Evolutionary conservation across 2,797 vertebrate genomes (phyloP).

Genomic region (Sitta carolinensis): DNA sequence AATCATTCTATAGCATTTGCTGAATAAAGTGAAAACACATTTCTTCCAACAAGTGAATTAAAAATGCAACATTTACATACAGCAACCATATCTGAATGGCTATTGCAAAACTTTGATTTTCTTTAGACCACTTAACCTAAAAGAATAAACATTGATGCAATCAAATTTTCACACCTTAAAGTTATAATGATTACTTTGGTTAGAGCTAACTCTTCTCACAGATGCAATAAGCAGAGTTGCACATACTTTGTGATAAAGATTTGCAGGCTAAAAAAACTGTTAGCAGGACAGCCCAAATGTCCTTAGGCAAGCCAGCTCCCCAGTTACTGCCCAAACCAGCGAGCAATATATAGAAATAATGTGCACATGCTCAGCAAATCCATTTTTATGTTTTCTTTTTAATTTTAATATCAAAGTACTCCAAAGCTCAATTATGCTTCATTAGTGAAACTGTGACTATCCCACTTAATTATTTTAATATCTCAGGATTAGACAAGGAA

Average conservation of each 20-base stretch:
- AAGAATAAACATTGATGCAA: background rate
- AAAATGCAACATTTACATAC: background rate
- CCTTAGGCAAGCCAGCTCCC: background rate
- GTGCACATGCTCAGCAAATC: background rate
- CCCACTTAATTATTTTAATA: conserved; percentile 74
- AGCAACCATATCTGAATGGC: background rate
- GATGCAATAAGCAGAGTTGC: background rate
- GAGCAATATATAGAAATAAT: background rate
- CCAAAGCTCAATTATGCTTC: conserved; percentile 65
- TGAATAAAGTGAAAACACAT: conserved; percentile 9
- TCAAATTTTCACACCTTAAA: background rate
- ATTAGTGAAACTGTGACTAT: conserved; percentile 70
- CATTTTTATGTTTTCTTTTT: conserved; percentile 33
- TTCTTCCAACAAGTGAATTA: background rate
- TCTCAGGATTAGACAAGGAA: conserved; percentile 65
- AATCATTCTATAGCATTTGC: background rate
- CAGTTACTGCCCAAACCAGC: background rate
- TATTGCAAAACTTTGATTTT: background rate
- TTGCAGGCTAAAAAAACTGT: background rate
- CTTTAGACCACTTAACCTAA: background rate
- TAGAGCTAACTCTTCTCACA: background rate
- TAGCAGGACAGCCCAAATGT: background rate
- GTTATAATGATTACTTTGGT: background rate
- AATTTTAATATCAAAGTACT: conserved; percentile 68
- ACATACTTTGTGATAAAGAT: background rate